Conservation (phyloP, 2,797 vertebrate species). For the Spheniscus humboldti region DNA sequence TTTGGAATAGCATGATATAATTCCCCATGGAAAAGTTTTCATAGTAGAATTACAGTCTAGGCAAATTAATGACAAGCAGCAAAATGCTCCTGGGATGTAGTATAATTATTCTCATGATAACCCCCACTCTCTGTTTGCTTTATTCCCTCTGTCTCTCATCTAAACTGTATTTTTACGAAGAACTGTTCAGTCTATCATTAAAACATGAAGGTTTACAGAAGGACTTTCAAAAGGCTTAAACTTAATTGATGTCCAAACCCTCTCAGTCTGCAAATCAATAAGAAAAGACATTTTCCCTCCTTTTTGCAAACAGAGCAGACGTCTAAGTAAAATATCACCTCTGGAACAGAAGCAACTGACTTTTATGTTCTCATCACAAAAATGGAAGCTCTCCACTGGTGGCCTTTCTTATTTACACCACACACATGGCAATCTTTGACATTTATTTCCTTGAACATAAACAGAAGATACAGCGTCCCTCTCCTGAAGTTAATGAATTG, state of each 20-base stretch:
- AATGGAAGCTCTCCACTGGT: constrained; percentile 71
- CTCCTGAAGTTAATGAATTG: constrained; percentile 67
- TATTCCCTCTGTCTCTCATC: constrained; percentile 24
- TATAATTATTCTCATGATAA: constrained; percentile 25
- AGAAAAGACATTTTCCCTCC: constrained; percentile 61
- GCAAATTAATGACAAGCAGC: constrained; percentile 20
- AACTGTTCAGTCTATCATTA: constrained; percentile 22
- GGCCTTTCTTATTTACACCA: constrained; percentile 74
- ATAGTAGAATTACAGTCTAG: background rate
- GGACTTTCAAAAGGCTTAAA: constrained; percentile 42
- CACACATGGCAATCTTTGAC: constrained; percentile 71
- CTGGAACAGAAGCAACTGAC: constrained; percentile 66
- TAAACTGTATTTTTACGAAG: constrained; percentile 41
- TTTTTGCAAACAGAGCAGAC: constrained; percentile 63
- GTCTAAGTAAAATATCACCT: constrained; percentile 67
- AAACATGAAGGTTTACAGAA: constrained; percentile 41
- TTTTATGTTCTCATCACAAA: constrained; percentile 74
- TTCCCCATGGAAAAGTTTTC: background rate
- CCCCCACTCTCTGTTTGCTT: background rate
- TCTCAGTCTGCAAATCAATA: constrained; percentile 46
- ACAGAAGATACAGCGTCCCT: constrained; percentile 70
- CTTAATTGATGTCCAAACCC: constrained; percentile 18
- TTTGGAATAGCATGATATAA: background rate
- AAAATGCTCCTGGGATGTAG: background rate
- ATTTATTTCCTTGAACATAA: constrained; percentile 74